These are phyloP conservation scores for Eupsittula cactorum DNA, from an alignment of 2,113 vertebrate genomes.

Conservation along the genomic window DNA sequence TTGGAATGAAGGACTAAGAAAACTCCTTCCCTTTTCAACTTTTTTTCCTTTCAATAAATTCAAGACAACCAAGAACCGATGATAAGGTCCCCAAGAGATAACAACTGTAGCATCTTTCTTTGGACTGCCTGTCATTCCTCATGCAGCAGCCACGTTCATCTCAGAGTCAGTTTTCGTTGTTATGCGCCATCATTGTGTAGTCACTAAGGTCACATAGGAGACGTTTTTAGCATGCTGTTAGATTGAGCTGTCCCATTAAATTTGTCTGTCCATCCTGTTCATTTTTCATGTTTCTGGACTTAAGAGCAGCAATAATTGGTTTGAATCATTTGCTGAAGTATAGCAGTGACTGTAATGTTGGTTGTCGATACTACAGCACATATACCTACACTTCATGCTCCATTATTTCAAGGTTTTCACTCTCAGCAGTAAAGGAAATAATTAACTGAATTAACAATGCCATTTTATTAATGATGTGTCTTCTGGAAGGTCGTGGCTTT, in stretches of 20 bases:
- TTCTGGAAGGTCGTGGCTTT: background rate
- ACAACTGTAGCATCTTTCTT: background rate
- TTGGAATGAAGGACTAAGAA: background rate
- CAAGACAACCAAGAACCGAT: background rate
- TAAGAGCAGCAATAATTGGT: background rate
- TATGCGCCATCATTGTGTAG: background rate
- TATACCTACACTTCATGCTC: background rate
- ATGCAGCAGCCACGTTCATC: background rate
- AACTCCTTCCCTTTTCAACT: background rate
- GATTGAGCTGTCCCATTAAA: background rate
- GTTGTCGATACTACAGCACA: background rate
- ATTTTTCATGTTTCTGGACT: background rate
- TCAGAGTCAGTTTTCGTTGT: background rate
- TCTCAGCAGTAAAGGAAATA: background rate
- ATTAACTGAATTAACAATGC: background rate
- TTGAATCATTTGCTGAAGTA: background rate
- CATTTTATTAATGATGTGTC: background rate
- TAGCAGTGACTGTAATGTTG: background rate
- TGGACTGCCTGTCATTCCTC: background rate
- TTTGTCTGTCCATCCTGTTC: background rate
- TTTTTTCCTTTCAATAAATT: background rate
- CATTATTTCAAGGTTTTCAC: background rate
- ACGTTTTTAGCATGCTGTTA: background rate
- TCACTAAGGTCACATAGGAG: background rate
- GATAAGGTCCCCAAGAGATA: background rate